phyloP scores from a whole-genome alignment of 2,113 vertebrate species.

The Neolamprologus tretocephalus region DNA sequence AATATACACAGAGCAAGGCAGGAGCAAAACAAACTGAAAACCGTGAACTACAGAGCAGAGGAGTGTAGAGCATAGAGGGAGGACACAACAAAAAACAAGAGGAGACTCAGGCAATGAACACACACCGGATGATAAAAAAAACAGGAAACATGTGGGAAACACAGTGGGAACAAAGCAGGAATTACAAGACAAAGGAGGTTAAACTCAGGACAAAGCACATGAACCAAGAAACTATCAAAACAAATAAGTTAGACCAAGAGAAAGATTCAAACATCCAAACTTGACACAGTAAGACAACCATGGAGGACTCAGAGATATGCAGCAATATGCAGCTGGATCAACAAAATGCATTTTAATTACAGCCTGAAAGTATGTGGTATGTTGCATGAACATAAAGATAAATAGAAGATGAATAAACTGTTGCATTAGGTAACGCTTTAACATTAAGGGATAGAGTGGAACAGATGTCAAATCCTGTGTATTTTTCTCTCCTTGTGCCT shows the following conservation, averaged over 20 bases:
- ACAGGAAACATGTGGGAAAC: background rate
- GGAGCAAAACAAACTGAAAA: background rate
- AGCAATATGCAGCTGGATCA: background rate
- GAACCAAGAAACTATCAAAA: background rate
- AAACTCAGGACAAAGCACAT: background rate
- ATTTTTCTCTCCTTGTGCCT: background rate
- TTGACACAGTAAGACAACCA: background rate
- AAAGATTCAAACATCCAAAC: background rate
- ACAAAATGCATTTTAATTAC: background rate
- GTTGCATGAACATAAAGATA: background rate
- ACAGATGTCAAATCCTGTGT: background rate
- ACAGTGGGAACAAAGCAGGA: background rate
- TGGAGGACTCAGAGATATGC: background rate
- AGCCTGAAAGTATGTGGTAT: background rate
- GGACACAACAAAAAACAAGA: background rate
- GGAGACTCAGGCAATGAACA: background rate
- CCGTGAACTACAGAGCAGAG: background rate
- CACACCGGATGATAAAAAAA: background rate
- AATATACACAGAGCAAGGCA: background rate
- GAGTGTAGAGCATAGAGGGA: background rate
- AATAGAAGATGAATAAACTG: background rate
- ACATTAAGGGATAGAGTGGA: fast-evolving
- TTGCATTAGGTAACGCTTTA: background rate
- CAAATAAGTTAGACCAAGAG: background rate
- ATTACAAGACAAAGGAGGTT: background rate